Base-by-base conservation (phyloP, 2,888 invertebrate genomes). In the Epinotia brunnichana region DNA sequence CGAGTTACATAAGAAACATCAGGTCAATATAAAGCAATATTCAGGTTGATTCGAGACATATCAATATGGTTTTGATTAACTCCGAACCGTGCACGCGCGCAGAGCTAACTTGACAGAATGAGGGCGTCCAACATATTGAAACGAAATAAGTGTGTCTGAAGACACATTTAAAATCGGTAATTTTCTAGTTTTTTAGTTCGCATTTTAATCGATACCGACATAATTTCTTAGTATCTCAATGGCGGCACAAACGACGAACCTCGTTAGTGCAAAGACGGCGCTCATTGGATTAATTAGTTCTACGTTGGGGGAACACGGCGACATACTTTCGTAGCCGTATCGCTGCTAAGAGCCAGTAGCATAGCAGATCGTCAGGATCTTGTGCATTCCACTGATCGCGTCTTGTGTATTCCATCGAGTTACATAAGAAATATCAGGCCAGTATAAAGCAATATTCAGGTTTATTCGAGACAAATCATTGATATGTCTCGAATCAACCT, bases 251-350 rank as follows among this genome's bases (percentile, higher is more conserved):
- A 90, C 87, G 90, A 90, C 90, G 86, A 85, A 83, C 84, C 87
- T 90, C 87, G 90, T 91, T 91, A 90, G 87, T 84, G 85, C 87
- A 86, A 88, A 90, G 88, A 86, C 85, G 85, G 85, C 85, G 86
- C 85, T 91, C 88, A 91, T 91, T 90, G 89, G 90, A 91, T 91
- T 91, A 92, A 92, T 91, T 91, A 90, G 90, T 90, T 87, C 83
- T 83, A 81, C 83, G 86, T 87, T 88, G 82, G 81, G 76, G 79
- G 81, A 87, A 86, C 83, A 85, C 78, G 83, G 84, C 84, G 85
- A 83, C 88, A 87, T 87, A 89, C 87, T 87, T 88, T 84, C 80
- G 74, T 77, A 82, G 77, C 76, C 64, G 76, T 81, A 85, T 79
- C 79, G 76, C 80, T 68, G 29, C 48, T 48, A 67, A 54, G 41